phyloP scores from a whole-genome alignment of 2,888 invertebrate genomes.

The Panopea generosa region DNA sequence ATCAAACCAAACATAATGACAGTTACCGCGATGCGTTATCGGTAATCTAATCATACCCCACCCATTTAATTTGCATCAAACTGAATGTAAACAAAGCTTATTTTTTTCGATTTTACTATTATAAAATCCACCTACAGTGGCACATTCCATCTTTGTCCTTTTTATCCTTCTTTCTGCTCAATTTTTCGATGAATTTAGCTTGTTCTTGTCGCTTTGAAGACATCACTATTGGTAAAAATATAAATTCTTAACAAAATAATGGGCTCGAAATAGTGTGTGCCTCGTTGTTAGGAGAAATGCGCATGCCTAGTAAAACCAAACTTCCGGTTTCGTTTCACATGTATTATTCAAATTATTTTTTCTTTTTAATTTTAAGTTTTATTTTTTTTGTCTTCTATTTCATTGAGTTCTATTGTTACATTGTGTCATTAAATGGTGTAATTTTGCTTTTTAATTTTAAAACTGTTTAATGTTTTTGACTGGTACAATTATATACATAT shows the following conservation, averaged over 20 bases:
- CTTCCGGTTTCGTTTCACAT: not conserved
- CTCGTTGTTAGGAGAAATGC: constrained; percentile 61
- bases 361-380: too few species aligned
- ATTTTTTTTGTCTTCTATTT: too few species aligned
- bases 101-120: not conserved
- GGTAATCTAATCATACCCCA: too few species aligned
- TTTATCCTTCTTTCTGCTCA: constrained; percentile 64
- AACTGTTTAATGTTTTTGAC: too few species aligned
- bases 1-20: too few species aligned
- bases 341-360: not conserved
- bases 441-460: too few species aligned
- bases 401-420: too few species aligned
- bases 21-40: too few species aligned
- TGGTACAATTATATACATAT: too few species aligned
- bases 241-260: constrained; percentile 19
- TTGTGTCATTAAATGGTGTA: too few species aligned
- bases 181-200: constrained; percentile 66
- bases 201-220: constrained; percentile 72
- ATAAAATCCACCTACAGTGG: constrained; percentile 51
- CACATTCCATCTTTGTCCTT: constrained; percentile 55
- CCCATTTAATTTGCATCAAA: not conserved
- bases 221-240: constrained; percentile 42
- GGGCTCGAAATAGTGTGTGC: constrained; percentile 34
- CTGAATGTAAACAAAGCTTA: too few species aligned
- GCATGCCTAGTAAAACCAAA: constrained; percentile 51